Percentiles rank a stretch among this genome's conserved stretches.
These are phyloP conservation scores for Phacellophora camtschatica DNA, from an alignment of 30 jellyfish, hydroid and myxozoan genomes.

Conservation along the genomic window DNA sequence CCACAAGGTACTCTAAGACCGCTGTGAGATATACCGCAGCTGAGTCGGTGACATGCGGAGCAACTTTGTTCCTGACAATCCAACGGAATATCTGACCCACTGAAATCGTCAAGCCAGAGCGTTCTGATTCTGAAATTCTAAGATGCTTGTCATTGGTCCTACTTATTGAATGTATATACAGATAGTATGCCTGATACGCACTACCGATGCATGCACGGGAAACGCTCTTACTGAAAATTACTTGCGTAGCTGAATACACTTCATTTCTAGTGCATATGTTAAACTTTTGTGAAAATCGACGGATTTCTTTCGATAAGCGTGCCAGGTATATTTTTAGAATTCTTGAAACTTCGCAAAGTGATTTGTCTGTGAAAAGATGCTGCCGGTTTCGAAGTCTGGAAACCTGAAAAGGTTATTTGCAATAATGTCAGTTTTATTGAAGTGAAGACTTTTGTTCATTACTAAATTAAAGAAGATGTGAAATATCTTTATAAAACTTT, in stretches of 20 bases:
- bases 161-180: conserved; percentile 33
- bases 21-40: conserved; percentile 58
- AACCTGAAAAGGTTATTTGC: conserved; percentile 20
- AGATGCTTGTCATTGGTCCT: conserved; percentile 27
- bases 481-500: no score
- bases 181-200: conserved; percentile 45
- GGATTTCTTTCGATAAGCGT: conserved; percentile 47
- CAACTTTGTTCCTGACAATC: conserved; percentile 39
- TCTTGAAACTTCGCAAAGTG: conserved; percentile 39
- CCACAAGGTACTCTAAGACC: conserved; percentile 37
- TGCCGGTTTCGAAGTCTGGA: conserved; percentile 44
- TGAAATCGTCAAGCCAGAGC: conserved; percentile 56
- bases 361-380: conserved; percentile 59
- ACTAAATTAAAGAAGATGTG: no score
- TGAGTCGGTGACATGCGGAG: conserved; percentile 49
- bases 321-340: conserved; percentile 26
- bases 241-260: conserved; percentile 61
- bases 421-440: no score
- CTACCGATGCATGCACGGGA: conserved; percentile 69
- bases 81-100: conserved; percentile 55
- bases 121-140: conserved; percentile 38
- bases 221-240: conserved; percentile 39
- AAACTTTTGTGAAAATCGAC: conserved; percentile 24
- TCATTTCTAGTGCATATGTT: conserved; percentile 57
- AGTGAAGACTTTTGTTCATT: no score